These are phyloP conservation scores for Meliscaeva auricollis DNA, from an alignment of 2,888 invertebrate genomes.

Conservation along the genomic window DNA sequence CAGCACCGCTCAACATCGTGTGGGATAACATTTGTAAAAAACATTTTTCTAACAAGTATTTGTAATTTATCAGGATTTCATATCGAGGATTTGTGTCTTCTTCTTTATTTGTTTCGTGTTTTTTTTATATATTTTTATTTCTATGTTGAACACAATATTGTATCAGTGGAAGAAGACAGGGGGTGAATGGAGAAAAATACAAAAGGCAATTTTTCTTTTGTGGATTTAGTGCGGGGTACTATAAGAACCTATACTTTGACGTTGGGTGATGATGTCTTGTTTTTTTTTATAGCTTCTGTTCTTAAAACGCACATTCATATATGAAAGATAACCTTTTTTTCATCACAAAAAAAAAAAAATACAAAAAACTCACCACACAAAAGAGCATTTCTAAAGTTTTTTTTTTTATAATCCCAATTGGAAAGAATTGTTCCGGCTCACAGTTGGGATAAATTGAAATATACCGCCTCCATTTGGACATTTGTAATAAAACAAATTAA, in stretches of 20 bases:
- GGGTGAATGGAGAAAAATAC: background rate
- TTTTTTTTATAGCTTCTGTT: slow-evolving; percentile 39
- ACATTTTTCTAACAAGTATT: slow-evolving; percentile 69
- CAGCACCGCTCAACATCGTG: slow-evolving; percentile 42
- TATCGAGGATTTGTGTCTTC: slow-evolving; percentile 66
- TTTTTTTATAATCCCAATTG: slow-evolving; percentile 48
- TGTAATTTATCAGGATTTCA: slow-evolving; percentile 75
- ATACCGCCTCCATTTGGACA: slow-evolving; percentile 49
- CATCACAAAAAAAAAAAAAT: slow-evolving; percentile 2
- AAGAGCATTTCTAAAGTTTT: slow-evolving; percentile 34
- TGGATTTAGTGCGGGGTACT: slow-evolving; percentile 44
- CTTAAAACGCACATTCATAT: slow-evolving; percentile 6
- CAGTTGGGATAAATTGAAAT: slow-evolving; percentile 64
- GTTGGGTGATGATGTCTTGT: slow-evolving; percentile 65
- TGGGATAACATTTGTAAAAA: slow-evolving; percentile 67
- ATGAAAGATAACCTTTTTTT: slow-evolving; percentile 19
- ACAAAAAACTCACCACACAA: background rate
- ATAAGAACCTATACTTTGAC: background rate
- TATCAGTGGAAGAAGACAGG: background rate
- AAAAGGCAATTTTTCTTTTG: slow-evolving; percentile 57
- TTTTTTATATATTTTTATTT: slow-evolving; percentile 8
- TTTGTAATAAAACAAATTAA: slow-evolving; percentile 48
- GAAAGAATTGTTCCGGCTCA: slow-evolving; percentile 46
- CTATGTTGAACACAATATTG: background rate
- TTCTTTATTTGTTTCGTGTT: slow-evolving; percentile 21